These are phyloP conservation scores for Coreius guichenoti DNA, from an alignment of 2,797 vertebrate species.

Conservation along the genomic window DNA sequence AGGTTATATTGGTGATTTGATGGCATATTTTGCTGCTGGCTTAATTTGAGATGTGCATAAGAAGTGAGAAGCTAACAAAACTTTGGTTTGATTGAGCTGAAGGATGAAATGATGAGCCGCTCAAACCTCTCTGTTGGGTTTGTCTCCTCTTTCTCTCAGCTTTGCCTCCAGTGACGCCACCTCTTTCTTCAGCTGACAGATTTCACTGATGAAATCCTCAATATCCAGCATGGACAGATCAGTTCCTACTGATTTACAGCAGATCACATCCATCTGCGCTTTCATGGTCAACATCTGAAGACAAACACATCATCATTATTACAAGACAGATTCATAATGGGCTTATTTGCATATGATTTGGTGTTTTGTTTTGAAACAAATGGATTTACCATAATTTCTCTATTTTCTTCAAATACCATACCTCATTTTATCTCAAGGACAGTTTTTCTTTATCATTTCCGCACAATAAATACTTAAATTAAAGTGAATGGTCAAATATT, in stretches of 20 bases:
- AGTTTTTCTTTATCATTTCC: no score
- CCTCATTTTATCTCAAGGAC: no score
- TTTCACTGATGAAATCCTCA: conserved; percentile 23
- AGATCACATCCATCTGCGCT: not conserved
- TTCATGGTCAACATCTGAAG: not conserved
- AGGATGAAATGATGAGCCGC: not conserved
- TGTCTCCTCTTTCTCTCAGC: conserved; percentile 4
- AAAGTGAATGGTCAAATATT: no score
- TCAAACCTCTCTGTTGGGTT: not conserved
- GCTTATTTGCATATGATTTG: no score
- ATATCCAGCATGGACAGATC: conserved; percentile 53
- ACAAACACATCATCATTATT: not conserved
- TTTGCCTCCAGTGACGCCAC: not conserved
- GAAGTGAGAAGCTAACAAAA: not conserved
- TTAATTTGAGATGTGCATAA: no score
- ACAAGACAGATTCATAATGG: no score
- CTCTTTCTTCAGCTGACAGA: not conserved
- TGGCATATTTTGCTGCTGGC: no score
- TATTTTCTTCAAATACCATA: no score
- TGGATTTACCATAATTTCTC: no score
- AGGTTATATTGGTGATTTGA: no score
- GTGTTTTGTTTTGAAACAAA: no score
- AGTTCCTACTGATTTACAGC: conserved; percentile 29
- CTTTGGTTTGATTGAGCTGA: not conserved
- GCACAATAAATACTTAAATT: no score